phyloP scores from a whole-genome alignment of 2,888 invertebrate species.

The Molorchus minor region DNA sequence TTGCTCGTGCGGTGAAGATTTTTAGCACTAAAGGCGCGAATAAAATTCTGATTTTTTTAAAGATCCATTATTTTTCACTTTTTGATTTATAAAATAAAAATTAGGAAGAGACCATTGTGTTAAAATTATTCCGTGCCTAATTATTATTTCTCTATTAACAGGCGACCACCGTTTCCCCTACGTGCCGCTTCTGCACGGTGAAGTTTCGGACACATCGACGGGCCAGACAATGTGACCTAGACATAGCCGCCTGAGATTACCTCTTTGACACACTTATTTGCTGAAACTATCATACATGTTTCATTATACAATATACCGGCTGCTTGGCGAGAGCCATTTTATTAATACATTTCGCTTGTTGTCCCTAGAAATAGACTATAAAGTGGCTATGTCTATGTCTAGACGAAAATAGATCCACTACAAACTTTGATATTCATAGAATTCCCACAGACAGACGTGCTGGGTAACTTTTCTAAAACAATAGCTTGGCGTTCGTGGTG shows the following conservation, averaged over 20 bases:
- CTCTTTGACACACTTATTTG: slow-evolving; percentile 51
- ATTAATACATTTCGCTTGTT: slow-evolving; percentile 26
- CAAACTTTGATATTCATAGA: slow-evolving; percentile 25
- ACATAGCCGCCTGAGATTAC: slow-evolving; percentile 43
- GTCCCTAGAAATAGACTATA: slow-evolving; percentile 18
- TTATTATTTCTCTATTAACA: too few species aligned
- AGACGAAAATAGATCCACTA: slow-evolving; percentile 23
- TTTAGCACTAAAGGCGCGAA: too few species aligned
- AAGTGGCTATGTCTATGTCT: slow-evolving; percentile 22
- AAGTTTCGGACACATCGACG: slow-evolving; percentile 36
- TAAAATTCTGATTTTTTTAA: too few species aligned
- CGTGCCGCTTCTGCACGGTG: too few species aligned
- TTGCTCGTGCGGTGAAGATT: too few species aligned
- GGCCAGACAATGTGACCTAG: slow-evolving; percentile 59
- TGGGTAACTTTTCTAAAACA: neutral
- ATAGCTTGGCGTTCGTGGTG: neutral
- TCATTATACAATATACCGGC: slow-evolving; percentile 23
- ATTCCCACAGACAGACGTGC: slow-evolving; percentile 17
- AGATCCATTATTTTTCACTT: too few species aligned
- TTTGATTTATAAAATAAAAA: too few species aligned
- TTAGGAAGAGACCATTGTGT: too few species aligned
- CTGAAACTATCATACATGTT: slow-evolving; percentile 26
- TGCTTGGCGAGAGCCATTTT: slow-evolving; percentile 17
- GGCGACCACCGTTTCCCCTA: too few species aligned
- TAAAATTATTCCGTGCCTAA: too few species aligned